Evolutionary conservation across 2,797 vertebrate species (phyloP).

Genomic region (Balearica regulorum): DNA sequence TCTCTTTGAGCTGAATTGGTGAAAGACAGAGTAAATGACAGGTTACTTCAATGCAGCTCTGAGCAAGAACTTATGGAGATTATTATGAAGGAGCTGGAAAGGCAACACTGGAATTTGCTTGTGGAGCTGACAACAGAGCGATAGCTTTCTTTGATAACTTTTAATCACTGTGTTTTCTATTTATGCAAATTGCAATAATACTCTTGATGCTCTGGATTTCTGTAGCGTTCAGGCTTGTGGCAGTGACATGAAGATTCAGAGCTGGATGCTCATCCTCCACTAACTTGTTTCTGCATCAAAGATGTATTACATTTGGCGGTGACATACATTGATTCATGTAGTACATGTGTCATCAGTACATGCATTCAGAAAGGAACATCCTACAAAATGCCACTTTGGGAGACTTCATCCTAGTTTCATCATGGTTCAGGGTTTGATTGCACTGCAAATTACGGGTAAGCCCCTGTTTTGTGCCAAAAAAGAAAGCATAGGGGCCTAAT

Average conservation of each 20-base stretch:
- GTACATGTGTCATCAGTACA: neutral
- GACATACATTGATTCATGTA: neutral
- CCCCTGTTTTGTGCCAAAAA: neutral
- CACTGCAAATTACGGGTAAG: neutral
- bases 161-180: conserved; percentile 53
- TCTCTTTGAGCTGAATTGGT: conserved; percentile 52
- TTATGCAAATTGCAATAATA: conserved; percentile 62
- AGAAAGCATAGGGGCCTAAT: neutral
- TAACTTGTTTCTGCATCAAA: neutral
- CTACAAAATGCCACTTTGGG: neutral
- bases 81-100: conserved; percentile 53
- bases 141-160: conserved; percentile 60
- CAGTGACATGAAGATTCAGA: conserved; percentile 18
- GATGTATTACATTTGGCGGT: neutral
- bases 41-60: conserved; percentile 50
- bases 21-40: conserved; percentile 64
- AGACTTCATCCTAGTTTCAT: neutral
- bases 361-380: neutral
- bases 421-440: neutral
- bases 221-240: neutral
- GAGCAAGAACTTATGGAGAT: conserved; percentile 28
- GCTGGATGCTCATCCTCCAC: neutral
- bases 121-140: conserved; percentile 30
- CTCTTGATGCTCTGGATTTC: conserved; percentile 18
- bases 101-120: conserved; percentile 37